phyloP scores from a whole-genome alignment of 2,113 vertebrate species.

The Toxostoma redivivum region DNA sequence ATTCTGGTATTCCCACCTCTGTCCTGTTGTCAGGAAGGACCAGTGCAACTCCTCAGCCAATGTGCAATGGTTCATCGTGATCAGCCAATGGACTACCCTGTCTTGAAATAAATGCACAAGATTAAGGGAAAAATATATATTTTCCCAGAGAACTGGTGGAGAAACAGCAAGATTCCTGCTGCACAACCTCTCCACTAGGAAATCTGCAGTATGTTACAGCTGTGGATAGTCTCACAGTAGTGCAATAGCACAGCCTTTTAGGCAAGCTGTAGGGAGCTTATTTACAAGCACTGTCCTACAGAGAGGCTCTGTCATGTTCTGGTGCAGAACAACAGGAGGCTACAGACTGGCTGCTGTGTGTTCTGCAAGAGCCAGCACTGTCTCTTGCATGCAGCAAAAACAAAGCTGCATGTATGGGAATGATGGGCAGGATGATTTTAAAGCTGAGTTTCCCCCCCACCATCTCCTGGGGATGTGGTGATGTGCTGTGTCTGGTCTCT shows the following conservation, averaged over 20 bases:
- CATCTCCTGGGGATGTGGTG: not conserved
- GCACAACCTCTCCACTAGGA: not conserved
- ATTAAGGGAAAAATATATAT: not conserved
- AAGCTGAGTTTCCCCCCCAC: not conserved
- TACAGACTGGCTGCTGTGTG: not conserved
- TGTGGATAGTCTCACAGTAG: not conserved
- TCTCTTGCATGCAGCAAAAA: not conserved
- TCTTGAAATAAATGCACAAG: not conserved
- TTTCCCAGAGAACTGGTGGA: not conserved
- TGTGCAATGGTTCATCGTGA: accelerated
- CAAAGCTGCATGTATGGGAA: not conserved
- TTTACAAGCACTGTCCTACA: not conserved
- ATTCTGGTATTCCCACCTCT: not conserved
- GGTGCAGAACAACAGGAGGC: not conserved
- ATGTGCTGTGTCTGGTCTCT: not conserved
- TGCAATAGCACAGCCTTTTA: not conserved
- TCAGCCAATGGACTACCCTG: not conserved
- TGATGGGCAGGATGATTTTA: not conserved
- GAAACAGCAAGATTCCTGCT: not conserved
- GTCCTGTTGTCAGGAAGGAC: not conserved
- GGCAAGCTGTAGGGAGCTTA: slow-evolving; percentile 24
- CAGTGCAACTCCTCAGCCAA: not conserved
- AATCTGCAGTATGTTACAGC: not conserved
- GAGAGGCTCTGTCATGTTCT: slow-evolving; percentile 21
- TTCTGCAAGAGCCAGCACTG: not conserved